These are phyloP conservation scores for Narcine bancroftii DNA, from an alignment of 2,113 vertebrate genomes.

Conservation along the genomic window DNA sequence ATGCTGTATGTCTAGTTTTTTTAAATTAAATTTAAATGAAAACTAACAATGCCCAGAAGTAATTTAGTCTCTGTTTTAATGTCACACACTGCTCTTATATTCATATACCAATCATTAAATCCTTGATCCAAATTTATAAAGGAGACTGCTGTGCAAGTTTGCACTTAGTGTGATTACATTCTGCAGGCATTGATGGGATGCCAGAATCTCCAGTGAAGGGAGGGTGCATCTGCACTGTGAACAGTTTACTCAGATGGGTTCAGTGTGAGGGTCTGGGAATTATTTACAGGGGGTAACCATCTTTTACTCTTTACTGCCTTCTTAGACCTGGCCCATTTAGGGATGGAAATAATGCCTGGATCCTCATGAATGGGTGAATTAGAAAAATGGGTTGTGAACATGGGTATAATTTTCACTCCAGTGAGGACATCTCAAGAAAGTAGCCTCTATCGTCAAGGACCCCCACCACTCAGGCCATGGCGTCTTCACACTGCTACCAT, in stretches of 20 bases:
- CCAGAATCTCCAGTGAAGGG: not conserved
- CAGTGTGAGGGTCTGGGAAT: not conserved
- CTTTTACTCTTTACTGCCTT: too few relatives aligned
- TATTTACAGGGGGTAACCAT: not conserved
- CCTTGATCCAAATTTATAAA: not conserved
- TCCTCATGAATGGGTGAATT: too few relatives aligned
- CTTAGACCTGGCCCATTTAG: too few relatives aligned
- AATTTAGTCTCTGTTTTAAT: not conserved
- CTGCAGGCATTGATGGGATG: not conserved
- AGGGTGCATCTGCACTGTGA: not conserved
- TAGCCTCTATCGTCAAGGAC: too few relatives aligned
- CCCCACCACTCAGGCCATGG: too few relatives aligned
- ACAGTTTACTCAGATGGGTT: not conserved
- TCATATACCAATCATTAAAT: not conserved
- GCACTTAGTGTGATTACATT: not conserved
- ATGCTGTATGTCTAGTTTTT: too few relatives aligned
- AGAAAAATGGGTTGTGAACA: too few relatives aligned
- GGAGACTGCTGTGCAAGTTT: not conserved
- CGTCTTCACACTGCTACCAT: too few relatives aligned
- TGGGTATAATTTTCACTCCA: too few relatives aligned
- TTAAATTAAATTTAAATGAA: too few relatives aligned
- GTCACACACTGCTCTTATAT: not conserved
- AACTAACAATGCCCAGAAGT: not conserved
- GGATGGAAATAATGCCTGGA: too few relatives aligned
- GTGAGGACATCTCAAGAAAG: too few relatives aligned